phyloP scores from a whole-genome alignment of 2,113 vertebrate species.

The Natator depressus region DNA sequence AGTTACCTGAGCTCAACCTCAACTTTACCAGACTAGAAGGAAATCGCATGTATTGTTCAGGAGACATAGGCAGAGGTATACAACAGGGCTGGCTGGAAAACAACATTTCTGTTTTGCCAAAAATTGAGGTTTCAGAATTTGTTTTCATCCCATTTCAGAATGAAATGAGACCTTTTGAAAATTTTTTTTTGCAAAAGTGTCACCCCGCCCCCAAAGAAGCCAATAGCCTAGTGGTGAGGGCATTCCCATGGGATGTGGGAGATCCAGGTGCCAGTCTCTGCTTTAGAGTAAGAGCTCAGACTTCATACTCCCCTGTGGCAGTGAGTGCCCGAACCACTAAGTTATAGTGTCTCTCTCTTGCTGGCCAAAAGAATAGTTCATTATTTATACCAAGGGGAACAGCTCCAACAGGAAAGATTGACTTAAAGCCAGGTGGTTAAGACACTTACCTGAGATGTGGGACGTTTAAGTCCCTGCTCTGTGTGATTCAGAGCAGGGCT shows the following conservation, averaged over 20 bases:
- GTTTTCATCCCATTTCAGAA: not conserved
- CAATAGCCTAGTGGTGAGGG: not conserved
- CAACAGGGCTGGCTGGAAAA: fast-evolving
- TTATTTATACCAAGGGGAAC: not conserved
- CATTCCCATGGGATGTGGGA: not conserved
- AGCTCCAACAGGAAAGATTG: not conserved
- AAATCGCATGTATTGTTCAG: not conserved
- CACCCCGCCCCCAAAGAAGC: not conserved
- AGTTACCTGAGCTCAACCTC: not conserved
- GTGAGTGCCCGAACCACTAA: not conserved
- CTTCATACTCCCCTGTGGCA: not conserved
- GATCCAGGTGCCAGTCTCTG: not conserved
- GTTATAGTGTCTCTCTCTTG: not conserved
- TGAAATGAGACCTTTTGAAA: too few species aligned
- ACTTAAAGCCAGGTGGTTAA: not conserved
- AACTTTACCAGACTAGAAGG: not conserved
- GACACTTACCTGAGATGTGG: not conserved
- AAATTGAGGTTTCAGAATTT: not conserved
- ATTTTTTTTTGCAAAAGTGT: not conserved
- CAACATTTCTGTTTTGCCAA: not conserved
- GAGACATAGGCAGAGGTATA: not conserved
- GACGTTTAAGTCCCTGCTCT: not conserved
- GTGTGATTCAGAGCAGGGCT: not conserved
- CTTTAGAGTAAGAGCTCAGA: not conserved
- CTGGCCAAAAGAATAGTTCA: not conserved